Evolutionary conservation across 1,140 invertebrate genomes (phyloP).

Genomic region (Protaetia brevitarsis): DNA sequence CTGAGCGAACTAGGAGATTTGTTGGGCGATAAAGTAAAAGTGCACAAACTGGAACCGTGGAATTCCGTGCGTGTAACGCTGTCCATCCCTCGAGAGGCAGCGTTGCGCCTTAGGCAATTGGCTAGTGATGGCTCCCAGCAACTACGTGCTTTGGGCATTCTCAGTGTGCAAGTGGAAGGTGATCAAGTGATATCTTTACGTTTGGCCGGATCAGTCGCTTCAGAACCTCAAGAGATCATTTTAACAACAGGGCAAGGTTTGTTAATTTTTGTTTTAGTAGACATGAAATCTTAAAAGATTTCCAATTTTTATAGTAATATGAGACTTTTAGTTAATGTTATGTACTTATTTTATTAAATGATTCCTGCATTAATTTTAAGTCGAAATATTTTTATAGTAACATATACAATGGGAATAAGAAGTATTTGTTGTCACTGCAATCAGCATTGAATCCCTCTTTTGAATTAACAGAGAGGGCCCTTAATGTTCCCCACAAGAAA

Average conservation of each 20-base stretch:
- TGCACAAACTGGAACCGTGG: conserved; percentile 93
- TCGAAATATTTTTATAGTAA: too few species aligned
- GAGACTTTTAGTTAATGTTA: too few species aligned
- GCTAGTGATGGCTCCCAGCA: conserved; percentile 85
- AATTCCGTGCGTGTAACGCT: conserved; percentile 96
- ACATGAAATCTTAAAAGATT: not conserved
- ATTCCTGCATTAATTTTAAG: too few species aligned
- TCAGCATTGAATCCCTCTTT: too few species aligned
- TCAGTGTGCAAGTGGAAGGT: conserved; percentile 94
- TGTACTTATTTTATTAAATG: too few species aligned
- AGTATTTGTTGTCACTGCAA: too few species aligned
- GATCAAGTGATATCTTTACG: conserved; percentile 92
- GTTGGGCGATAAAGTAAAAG: conserved; percentile 65
- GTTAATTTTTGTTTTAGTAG: not conserved
- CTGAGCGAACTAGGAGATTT: conserved; percentile 66
- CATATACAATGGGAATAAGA: too few species aligned
- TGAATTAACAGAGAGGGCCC: too few species aligned
- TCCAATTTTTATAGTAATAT: not conserved
- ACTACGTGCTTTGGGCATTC: conserved; percentile 85
- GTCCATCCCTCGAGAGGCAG: conserved; percentile 92
- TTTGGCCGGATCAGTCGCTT: conserved; percentile 66
- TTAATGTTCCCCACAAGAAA: too few species aligned
- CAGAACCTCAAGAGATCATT: conserved; percentile 71
- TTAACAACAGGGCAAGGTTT: conserved; percentile 54
- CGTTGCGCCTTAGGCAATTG: conserved; percentile 80